These are phyloP conservation scores for Pollenia labialis DNA, from an alignment of 2,888 invertebrate species.

Conservation along the genomic window DNA sequence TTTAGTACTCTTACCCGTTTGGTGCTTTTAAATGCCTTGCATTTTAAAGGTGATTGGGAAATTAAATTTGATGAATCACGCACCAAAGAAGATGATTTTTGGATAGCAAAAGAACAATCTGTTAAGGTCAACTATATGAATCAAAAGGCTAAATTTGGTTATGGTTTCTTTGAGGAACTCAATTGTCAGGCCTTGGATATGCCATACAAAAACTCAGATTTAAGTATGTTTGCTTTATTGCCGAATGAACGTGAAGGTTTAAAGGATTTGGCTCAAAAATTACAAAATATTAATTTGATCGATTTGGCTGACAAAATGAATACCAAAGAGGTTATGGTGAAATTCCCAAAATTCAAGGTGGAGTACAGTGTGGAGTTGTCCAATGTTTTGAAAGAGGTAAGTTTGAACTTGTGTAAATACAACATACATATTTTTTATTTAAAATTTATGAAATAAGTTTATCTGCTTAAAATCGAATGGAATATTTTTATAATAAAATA, in stretches of 20 bases:
- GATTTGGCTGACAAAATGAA: conserved; percentile 83
- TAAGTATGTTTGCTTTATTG: conserved; percentile 91
- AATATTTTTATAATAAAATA: neutral
- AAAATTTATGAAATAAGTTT: too few relatives aligned
- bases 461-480: too few relatives aligned
- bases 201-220: conserved; percentile 88
- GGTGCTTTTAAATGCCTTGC: conserved; percentile 93
- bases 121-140: conserved; percentile 90
- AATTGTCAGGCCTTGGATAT: conserved; percentile 88
- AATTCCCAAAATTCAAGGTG: conserved; percentile 92
- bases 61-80: conserved; percentile 86
- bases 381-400: conserved; percentile 86
- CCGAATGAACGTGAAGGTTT: conserved; percentile 90
- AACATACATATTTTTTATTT: too few relatives aligned
- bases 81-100: conserved; percentile 89
- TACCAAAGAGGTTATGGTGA: conserved; percentile 84
- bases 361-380: conserved; percentile 89
- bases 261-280: conserved; percentile 86
- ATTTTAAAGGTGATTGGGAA: conserved; percentile 94
- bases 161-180: conserved; percentile 84
- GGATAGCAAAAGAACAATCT: conserved; percentile 84
- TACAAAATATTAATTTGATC: conserved; percentile 86
- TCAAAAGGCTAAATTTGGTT: conserved; percentile 85
- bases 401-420: conserved; percentile 8
- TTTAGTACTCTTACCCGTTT: conserved; percentile 86